Evolutionary conservation across 1,140 invertebrate species (phyloP), one percentile per base, ranked within the genome.

Genomic region (Drosophila repletoides): DNA sequence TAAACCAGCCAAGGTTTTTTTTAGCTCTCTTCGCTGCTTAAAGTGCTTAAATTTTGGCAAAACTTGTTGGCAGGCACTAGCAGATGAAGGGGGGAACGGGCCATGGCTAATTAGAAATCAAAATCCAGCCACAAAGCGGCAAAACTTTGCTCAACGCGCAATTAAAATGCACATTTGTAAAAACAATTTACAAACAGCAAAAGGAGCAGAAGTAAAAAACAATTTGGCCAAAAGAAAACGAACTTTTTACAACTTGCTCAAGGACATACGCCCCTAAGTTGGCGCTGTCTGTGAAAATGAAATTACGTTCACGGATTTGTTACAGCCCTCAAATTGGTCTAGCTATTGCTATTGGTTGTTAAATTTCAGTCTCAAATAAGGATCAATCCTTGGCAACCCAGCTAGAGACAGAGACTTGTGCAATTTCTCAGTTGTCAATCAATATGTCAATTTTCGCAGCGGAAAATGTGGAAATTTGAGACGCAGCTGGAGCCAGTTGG

Each of bases 361-460:
- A 31, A 49, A 21, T 38, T 28, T 22, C 14, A 40, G 36, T 40
- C 46, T 17, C 38, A 53, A 63, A 63, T 26, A 29, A 49, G 48
- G 48, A 33, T 31, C 36, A 63, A 21, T 46, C 22, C 40, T 46
- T 46, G 29, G 29, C 17, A 64, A 24, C 17, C 43, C 41, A 6
- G 9, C n/a, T 28, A 12, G 15, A 22, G 10, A 33, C 33, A 17
- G 40, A 36, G 24, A n/a, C n/a, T n/a, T 34, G 49, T 49, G 46
- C 72, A 86, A 88, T 88, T 74, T 79, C 69, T 88, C 76, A 74
- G 61, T 64, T 79, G 86, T 88, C 86, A 88, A 88, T 88, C 86
- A 81, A 81, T 52, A 55, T 75, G 86, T 77, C 86, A 88, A 88
- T 86, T 81, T 75, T 22, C 24, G 28, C 7, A 45, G 21, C 14